These are phyloP conservation scores for Rhodeus uyekii DNA, from an alignment of 2,797 vertebrate genomes.

Conservation along the genomic window DNA sequence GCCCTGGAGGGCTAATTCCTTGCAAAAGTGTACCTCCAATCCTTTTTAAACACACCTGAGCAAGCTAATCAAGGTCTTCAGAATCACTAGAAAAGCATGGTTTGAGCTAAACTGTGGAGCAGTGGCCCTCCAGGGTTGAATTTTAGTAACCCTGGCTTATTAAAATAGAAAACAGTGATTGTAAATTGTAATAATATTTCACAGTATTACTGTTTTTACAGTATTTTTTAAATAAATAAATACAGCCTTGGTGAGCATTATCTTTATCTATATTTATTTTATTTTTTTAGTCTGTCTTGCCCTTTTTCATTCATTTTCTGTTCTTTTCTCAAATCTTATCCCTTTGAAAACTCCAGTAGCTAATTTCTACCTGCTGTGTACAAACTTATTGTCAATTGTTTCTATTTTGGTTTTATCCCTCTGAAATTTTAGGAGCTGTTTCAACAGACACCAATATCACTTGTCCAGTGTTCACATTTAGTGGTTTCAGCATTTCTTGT, in stretches of 20 bases:
- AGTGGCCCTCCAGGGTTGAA: too few relatives aligned
- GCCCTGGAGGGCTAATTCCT: too few relatives aligned
- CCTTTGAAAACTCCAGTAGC: constrained; percentile 8
- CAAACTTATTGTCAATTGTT: constrained; percentile 22
- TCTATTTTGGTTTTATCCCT: constrained; percentile 42
- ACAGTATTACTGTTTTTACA: not conserved
- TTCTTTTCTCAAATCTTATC: not conserved
- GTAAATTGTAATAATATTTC: not conserved
- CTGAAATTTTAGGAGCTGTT: constrained; percentile 33
- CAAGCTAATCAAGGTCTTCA: too few relatives aligned
- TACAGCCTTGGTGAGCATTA: not conserved
- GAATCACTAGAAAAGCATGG: too few relatives aligned
- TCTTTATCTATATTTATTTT: too few relatives aligned
- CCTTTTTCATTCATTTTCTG: not conserved
- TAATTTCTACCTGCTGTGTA: not conserved
- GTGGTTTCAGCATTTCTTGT: constrained; percentile 37
- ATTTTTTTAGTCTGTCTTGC: too few relatives aligned
- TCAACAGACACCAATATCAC: constrained; percentile 36
- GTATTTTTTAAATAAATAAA: not conserved
- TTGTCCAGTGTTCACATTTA: constrained; percentile 33
- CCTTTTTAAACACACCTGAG: too few relatives aligned
- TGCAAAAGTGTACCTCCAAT: too few relatives aligned
- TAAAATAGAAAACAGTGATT: not conserved
- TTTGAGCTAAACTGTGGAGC: too few relatives aligned
- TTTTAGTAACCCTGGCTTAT: too few relatives aligned